Evolutionary conservation across 2,888 invertebrate genomes (phyloP), one percentile per base, ranked within the genome.

Genomic region (Pedicia rivosa): DNA sequence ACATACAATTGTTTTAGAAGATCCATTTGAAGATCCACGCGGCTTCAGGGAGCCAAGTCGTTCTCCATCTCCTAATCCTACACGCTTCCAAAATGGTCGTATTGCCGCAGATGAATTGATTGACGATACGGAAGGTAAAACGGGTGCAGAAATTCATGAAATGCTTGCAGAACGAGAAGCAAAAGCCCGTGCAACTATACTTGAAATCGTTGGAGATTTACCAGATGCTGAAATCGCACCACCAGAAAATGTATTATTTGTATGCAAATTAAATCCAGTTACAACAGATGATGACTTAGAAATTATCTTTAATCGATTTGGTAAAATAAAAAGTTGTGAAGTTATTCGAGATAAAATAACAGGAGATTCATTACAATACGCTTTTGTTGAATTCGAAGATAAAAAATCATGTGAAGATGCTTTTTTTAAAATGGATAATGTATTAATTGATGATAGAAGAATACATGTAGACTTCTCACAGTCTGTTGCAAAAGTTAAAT

Each of bases 391-490:
- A 59, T 99, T 97, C 66, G 83, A 81, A 43, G 80, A 91, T 36
- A 74, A 77, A 44, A 84, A 86, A 51, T 72, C 87, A 1, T 98
- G 98, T 63, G 98, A 98, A 64, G 84, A 86, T 48, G 98, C 98
- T 2, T 99, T 88, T 61, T 94, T 98, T 53, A 98, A 98, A 67
- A 99, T 98, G 98, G 97, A 97, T 57, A 99, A 99, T 66, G 97
- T 98, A 0, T 65, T 98, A 5, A 98, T 99, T 49, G 98, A 99
- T 63, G 98, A 99, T 56, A 68, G 98, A 17, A 70, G 98, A 44
- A 98, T 99, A 51, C 98, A 98, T 64, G 98, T 99, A 1, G 98
- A 99, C 62, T 99, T 99, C 65, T 95, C 94, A 44, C 98, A 99
- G 58, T 95, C 95, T 34, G 97, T 99, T 0, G 79, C 97, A 2